Percentiles rank a stretch among this genome's conserved stretches.
Conservation (phyloP, 2,888 invertebrate genomes). For the Amphipoea lucens region DNA sequence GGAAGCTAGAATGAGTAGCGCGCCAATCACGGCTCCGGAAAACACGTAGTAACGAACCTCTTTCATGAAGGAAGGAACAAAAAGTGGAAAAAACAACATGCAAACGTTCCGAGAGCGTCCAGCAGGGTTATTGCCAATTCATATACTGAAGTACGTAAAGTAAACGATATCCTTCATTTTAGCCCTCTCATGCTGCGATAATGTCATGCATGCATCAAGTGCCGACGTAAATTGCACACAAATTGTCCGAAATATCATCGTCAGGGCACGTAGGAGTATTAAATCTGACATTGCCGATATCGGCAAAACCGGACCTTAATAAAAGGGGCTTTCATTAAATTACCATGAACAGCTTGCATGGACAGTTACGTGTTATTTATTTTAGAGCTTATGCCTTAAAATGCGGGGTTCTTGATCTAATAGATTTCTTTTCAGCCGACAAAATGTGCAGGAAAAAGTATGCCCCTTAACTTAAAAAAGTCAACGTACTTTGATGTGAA, state of each 20-base stretch:
- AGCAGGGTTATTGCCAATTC: conserved; percentile 43
- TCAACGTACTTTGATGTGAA: not conserved
- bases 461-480: not conserved
- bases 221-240: conserved; percentile 38
- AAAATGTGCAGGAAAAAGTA: not conserved
- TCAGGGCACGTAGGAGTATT: conserved; percentile 35
- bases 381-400: not conserved
- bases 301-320: conserved; percentile 12
- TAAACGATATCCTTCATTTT: conserved; percentile 20
- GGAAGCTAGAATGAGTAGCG: conserved; percentile 26
- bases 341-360: conserved; percentile 33
- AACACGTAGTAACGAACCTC: conserved; percentile 76
- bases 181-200: conserved; percentile 2
- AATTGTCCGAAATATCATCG: conserved; percentile 39
- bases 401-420: not conserved
- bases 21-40: conserved; percentile 73
- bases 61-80: conserved; percentile 75
- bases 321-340: conserved; percentile 37
- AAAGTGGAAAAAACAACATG: conserved; percentile 58
- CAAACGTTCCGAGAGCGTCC: conserved; percentile 22
- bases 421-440: too few species aligned
- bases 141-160: conserved; percentile 17
- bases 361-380: not conserved
- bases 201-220: conserved; percentile 18
- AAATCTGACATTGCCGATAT: conserved; percentile 29